Evolutionary conservation across 64 coral and sea anemone genomes (phyloP), one percentile per base, ranked within the genome.

Genomic region (Acropora tenuis): DNA sequence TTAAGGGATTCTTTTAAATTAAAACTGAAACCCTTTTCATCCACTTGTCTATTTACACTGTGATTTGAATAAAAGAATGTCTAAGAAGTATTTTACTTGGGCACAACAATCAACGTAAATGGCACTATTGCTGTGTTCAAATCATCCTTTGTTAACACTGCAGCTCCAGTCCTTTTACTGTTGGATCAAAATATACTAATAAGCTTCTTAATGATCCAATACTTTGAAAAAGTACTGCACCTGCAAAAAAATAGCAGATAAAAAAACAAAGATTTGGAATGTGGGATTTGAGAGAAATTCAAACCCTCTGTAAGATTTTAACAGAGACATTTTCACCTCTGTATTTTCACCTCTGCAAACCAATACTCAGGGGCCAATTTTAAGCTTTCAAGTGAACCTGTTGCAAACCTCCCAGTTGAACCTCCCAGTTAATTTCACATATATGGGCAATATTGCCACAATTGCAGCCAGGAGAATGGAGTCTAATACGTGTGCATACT

Each of bases 151-250:
- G 46, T 78, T 48, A 48, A 47, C 45, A 78, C 11, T 17, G 45
- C 1, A 47, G 4, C 17, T 15, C 12, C 59, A 63, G 0, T 63
- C 16, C 12, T 63, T 63, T 15, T 15, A 63, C 2, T 63, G 0
- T 63, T 13, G 59, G 59, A 10, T 11, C 12, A 8, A 63, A 13
- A 13, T 10, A 63, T 30, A 30, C 2, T 63, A 63, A 13, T 63
- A 63, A 8, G 8, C 4, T 63, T 12, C 15, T 83, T 47, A 92
- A 17, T 85, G 85, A 84, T 95, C 85, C 79, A 95, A 82, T 8
- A 95, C 82, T 63, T 92, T 92, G 94, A 95, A 95, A 82, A 95
- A 92, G 73, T 95, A 95, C 48, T 95, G 78, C 78, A 95, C 94
- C 94, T 95, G 42, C 4, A 77, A 74, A 16, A 18, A 1, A 50